phyloP scores from a whole-genome alignment of 2,113 vertebrate species.

The Marmota monax region DNA sequence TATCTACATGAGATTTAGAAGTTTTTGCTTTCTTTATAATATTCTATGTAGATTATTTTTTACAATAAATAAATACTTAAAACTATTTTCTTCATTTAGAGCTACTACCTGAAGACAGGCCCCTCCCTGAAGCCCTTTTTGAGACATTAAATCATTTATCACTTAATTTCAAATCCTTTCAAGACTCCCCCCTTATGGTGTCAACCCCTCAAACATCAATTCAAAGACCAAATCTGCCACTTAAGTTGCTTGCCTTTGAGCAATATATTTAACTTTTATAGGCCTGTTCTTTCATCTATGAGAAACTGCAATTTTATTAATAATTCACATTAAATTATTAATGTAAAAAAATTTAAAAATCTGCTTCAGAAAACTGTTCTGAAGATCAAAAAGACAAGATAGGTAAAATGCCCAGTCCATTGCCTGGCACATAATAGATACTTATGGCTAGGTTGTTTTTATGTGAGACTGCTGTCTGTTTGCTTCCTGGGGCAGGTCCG shows the following conservation, averaged over 20 bases:
- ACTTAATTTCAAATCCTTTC: background rate
- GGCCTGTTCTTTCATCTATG: background rate
- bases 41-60: background rate
- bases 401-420: background rate
- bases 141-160: background rate
- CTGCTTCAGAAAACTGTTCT: background rate
- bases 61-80: background rate
- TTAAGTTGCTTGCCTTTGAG: background rate
- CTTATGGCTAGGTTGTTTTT: background rate
- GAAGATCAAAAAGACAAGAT: background rate
- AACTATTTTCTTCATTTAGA: background rate
- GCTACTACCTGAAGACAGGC: background rate
- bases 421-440: background rate
- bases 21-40: background rate
- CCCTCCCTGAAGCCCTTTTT: background rate
- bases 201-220: background rate
- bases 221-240: background rate
- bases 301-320: background rate
- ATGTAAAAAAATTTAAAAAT: background rate
- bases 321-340: background rate
- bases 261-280: constrained; percentile 25
- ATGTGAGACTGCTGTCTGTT: accelerated
- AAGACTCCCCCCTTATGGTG: background rate
- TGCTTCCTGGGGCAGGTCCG: background rate
- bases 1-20: background rate